Evolutionary conservation across 1,140 invertebrate genomes (phyloP), one percentile per base, ranked within the genome.

Genomic region (Scaptomyza graminum): DNA sequence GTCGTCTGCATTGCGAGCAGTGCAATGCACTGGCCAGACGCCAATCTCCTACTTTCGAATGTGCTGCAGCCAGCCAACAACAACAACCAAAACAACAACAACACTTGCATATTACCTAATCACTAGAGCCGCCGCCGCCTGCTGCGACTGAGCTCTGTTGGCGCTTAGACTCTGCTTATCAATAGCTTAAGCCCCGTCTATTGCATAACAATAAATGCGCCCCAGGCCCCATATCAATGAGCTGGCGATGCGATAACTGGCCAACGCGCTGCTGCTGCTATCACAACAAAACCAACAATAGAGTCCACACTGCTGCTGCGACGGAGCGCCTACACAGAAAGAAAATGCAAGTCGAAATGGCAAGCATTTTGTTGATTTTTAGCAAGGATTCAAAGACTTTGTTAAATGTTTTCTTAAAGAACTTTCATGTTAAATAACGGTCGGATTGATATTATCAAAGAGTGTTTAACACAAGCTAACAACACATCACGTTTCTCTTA

Each of bases 201-300:
- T 85, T 85, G 74, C 81, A 65, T 85, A 85, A 84, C 73, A 51
- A 34, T 68, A 49, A 44, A 55, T 74, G 74, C 44, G 37, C 37
- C 5, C 67, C 67, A 62, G 78, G 83, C 74, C n/a, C n/a, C n/a
- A 87, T 87, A 82, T 87, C 83, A 88, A 87, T 87, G 83, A 88
- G 75, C 62, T 75, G 88, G 78, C 82, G 75, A 65, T 75, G 44
- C 49, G 50, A 50, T 13, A 68, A 13, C 16, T 18, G 56, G 11
- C 12, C 39, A 28, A 34, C 28, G 28, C 28, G 28, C 28, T 1
- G 0, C 4, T 28, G 1, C 5, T 28, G 28, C 6, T 28, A 28
- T 28, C 18, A 18, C 18, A 28, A 6, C n/a, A n/a, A n/a, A n/a
- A n/a, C n/a, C n/a, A n/a, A n/a, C n/a, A n/a, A n/a, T n/a, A n/a